Evolutionary conservation across 2,113 vertebrate genomes (phyloP).

Genomic region (Oreochromis aureus): DNA sequence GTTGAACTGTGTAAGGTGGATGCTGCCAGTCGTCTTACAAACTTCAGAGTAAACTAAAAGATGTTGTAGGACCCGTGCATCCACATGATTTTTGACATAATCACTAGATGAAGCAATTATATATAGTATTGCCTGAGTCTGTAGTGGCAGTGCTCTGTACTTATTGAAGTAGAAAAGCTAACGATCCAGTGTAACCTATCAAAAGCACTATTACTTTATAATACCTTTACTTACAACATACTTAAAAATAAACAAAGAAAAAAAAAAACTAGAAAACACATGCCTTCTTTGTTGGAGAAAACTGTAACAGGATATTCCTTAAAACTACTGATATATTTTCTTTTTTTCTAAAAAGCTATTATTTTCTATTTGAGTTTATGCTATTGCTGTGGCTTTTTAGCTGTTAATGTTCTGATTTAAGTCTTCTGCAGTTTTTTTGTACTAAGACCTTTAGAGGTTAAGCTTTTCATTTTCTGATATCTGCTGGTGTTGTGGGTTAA

Average conservation of each 20-base stretch:
- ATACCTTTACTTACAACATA: background rate
- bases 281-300: background rate
- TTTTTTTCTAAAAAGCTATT: background rate
- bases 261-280: background rate
- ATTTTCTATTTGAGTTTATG: background rate
- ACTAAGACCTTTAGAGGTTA: background rate
- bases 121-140: background rate
- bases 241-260: background rate
- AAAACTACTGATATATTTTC: background rate
- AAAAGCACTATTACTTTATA: background rate
- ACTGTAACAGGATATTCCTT: conserved; percentile 9
- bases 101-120: background rate
- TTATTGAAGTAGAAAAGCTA: background rate
- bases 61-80: no score
- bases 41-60: background rate
- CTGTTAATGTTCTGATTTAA: background rate
- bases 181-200: background rate
- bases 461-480: background rate
- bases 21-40: fast-evolving
- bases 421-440: background rate
- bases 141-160: background rate
- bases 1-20: conserved; percentile 37
- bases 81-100: background rate
- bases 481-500: background rate
- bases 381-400: background rate